These are phyloP conservation scores for Megaceryle torquata DNA, from an alignment of 2,113 vertebrate genomes.

Conservation along the genomic window DNA sequence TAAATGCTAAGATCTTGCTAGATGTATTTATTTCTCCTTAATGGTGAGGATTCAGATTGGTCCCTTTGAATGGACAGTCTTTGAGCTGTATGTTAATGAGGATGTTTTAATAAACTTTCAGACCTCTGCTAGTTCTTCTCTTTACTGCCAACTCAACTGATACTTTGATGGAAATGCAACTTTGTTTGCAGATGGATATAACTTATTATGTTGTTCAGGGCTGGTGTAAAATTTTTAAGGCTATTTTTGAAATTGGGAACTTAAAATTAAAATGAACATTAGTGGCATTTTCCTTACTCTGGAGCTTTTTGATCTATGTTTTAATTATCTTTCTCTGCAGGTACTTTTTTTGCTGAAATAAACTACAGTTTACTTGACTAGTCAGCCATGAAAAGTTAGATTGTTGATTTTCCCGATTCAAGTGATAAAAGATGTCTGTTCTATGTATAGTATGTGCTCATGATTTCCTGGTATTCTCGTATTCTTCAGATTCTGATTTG, in stretches of 20 bases:
- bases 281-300: background rate
- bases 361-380: background rate
- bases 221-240: background rate
- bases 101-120: background rate
- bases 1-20: background rate
- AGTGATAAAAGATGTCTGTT: background rate
- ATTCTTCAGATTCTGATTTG: background rate
- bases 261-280: background rate
- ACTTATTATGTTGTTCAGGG: background rate
- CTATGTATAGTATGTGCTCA: fast-evolving
- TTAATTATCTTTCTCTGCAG: background rate
- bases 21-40: constrained; percentile 4
- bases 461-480: background rate
- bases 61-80: background rate
- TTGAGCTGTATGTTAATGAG: background rate
- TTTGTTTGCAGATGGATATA: background rate
- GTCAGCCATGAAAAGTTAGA: background rate
- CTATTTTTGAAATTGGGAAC: background rate
- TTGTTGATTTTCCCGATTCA: background rate
- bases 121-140: background rate
- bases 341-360: background rate
- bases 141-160: background rate
- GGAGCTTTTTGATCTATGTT: background rate
- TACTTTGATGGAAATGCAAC: background rate
- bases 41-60: fast-evolving